Evolutionary conservation across 2,113 vertebrate species (phyloP), one percentile per base, ranked within the genome.

Genomic region (Charadrius vociferus): DNA sequence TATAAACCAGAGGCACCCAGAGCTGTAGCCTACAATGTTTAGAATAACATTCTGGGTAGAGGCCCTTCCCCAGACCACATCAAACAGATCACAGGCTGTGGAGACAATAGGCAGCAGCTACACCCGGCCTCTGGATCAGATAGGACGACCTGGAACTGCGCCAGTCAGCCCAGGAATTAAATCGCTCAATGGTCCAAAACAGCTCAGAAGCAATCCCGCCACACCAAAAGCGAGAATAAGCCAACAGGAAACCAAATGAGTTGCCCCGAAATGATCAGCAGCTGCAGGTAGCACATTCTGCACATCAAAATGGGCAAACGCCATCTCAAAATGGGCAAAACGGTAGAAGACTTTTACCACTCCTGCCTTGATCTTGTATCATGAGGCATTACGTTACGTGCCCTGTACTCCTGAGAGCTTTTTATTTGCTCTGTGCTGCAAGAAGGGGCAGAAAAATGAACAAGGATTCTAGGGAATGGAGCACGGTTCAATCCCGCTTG

Each of bases 141-240:
- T 1, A 89, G 32, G 11, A 20, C 1, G 1, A 8, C 12, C 71
- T 58, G n/a, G 59, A 53, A 36, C 32, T 0, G 0, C 1, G 12
- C 47, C 71, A 65, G 30, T 1, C 77, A 58, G 62, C 36, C 27
- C 32, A 52, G 45, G 32, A 80, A 87, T 83, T 55, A 43, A 63
- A 68, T 10, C 0, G 1, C 21, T 65, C 30, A 79, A 8, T 0
- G 3, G 21, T 10, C 39, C 0, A 0, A 45, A 90, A 36, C 62
- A 14, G 39, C 47, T 61, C 17, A 5, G 22, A 45, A 36, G 13
- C 17, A 20, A 67, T n/a, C 49, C 23, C 1, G 2, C 18, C 1
- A 1, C 37, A 52, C 3, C 1, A 0, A 47, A 26, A 52, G 7
- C 0, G 0, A 26, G 41, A 34, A 34, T 6, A 22, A 87, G 27